Conservation (phyloP, 2,797 vertebrate species). For the Sphaeramia orbicularis region DNA sequence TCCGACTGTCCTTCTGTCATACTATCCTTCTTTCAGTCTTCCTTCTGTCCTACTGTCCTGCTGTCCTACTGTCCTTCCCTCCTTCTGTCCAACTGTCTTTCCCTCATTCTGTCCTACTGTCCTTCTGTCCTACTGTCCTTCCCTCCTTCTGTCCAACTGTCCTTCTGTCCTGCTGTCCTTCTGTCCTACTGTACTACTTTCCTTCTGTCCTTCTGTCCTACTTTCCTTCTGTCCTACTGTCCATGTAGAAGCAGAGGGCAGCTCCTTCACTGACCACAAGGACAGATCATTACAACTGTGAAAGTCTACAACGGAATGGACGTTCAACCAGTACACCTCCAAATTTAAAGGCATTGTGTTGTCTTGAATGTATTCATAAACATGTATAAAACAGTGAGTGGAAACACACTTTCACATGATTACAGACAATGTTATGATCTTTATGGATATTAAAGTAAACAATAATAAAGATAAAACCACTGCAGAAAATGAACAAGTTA, state of each 20-base stretch:
- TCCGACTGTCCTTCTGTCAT: not conserved
- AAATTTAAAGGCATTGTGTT: not conserved
- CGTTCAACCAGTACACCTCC: too few relatives aligned
- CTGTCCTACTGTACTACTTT: not conserved
- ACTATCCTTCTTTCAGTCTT: too few relatives aligned
- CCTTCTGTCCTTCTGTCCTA: not conserved
- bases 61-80: not conserved
- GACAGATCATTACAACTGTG: too few relatives aligned
- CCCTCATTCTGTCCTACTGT: too few relatives aligned
- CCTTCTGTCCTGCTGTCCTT: not conserved
- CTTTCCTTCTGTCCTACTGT: not conserved
- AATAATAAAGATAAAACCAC: not conserved
- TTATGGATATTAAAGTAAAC: not conserved
- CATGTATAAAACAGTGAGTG: not conserved
- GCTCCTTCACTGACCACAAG: too few relatives aligned
- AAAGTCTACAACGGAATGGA: not conserved
- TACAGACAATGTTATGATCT: not conserved
- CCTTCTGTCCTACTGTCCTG: not conserved
- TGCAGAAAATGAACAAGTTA: conserved; percentile 9
- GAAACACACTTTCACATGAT: not conserved
- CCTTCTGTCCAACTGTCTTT: not conserved
- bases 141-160: not conserved
- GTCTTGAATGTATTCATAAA: not conserved
- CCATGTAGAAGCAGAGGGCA: not conserved
- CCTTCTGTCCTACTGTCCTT: not conserved